Base-by-base conservation (phyloP, 2,888 invertebrate species). In the Microchrysa polita region DNA sequence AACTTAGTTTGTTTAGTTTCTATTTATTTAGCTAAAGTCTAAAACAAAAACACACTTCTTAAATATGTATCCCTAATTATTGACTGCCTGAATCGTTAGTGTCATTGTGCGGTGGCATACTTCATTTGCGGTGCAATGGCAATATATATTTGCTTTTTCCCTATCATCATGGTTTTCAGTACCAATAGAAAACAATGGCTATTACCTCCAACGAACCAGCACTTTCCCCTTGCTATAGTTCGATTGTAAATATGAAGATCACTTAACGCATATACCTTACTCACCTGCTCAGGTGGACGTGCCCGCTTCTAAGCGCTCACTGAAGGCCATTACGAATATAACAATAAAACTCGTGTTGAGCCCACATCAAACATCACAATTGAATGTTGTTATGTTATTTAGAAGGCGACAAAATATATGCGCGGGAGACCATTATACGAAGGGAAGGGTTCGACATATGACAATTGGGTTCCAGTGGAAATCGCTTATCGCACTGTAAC, bases 311-410 rank as follows among this genome's bases (percentile, higher is more conserved):
- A 23, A 20, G 40, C 40, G 57, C 27, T 34, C 27, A 18, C 57
- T 55, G 57, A 55, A 42, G 18, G 40, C 55, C 57, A 34, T 34
- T 34, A n/a, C n/a, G n/a, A n/a, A n/a, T n/a, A 34, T 34, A 40
- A 55, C 69, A 69, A 22, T 65, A 12, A 48, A 48, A 65, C 48
- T 57, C 14, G 55, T 20, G n/a, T 40, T 69, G 34, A 20, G 69
- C 55, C 61, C 55, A 52, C 65, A 67, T 44, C 20, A 67, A 27
- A 52, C 65, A 67, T 44, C 20, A 67, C 65, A 67, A 67, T 67
- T 69, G 69, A 69, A 69, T 69, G 57, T 55, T 55, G 57, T 69
- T 69, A 55, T 55, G 57, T 69, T 69, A 55, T 57, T 69, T 12
- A 69, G 57, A 69, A 40, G 5, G 55, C 23, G 57, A 69, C 14